Percentiles rank a stretch among this genome's conserved stretches.
These are phyloP conservation scores for Lagopus muta DNA, from an alignment of 2,113 vertebrate genomes.

Conservation along the genomic window DNA sequence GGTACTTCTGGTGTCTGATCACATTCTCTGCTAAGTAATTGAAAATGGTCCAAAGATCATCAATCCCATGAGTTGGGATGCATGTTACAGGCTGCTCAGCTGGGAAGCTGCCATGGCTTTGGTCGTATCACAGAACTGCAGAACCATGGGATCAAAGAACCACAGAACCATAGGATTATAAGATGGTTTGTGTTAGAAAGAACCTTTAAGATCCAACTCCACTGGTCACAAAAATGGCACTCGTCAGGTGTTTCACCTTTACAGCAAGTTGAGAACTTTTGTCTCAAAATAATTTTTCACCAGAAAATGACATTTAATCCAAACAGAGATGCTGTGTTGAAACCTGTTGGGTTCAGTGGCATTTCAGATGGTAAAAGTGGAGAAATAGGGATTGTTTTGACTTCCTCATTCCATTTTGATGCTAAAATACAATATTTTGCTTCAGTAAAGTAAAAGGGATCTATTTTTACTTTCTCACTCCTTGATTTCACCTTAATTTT, in stretches of 20 bases:
- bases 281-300: neutral
- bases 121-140: neutral
- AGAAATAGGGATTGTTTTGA: constrained; percentile 17
- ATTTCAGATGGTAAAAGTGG: neutral
- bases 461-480: constrained; percentile 27
- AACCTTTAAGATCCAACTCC: neutral
- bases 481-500: constrained; percentile 40
- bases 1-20: neutral
- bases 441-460: neutral
- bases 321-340: neutral
- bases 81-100: fast-evolving
- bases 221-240: neutral
- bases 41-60: neutral
- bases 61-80: neutral
- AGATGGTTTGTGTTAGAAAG: no score
- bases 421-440: constrained; percentile 11
- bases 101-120: neutral
- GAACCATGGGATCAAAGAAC: no score
- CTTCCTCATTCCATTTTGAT: neutral
- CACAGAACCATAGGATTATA: no score
- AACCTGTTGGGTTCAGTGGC: neutral
- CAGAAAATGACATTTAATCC: neutral
- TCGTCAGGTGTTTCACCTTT: neutral
- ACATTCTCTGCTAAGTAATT: neutral
- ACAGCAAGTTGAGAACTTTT: neutral